Base-by-base conservation (phyloP, 2,888 invertebrate species). In the Teleiodes luculella region DNA sequence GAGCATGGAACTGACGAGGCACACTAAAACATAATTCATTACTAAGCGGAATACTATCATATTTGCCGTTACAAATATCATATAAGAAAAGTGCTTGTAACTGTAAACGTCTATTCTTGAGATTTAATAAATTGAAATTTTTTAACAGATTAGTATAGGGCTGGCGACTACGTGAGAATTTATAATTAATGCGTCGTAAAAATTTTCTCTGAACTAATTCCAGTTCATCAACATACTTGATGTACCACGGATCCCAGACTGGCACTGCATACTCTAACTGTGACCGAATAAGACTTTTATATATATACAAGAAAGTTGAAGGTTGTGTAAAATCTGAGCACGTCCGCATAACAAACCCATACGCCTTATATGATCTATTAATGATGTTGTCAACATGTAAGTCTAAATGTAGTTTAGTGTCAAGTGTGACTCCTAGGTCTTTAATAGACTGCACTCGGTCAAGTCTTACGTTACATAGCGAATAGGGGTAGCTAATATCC, bases 321-420 rank as follows among this genome's bases (percentile, higher is more conserved):
- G 56, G 37, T 11, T 45, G 37, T 43, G 33, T 53, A 30, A 61
- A 61, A 5, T 37, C 43, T 7, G 3, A 14, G 31, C 52, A 16
- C 53, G 55, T 37, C 55, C n/a, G n/a, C n/a, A n/a, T n/a, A n/a
- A n/a, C n/a, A n/a, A n/a, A n/a, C n/a, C n/a, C n/a, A n/a, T n/a
- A 61, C 56, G 57, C 55, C 49, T 56, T 48, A 50, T 49, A 61
- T n/a, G 57, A 56, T 51, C 49, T 61, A 35, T 46, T 53, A 16
- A 56, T 55, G 10, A 58, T 50, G 37, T 52, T 51, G 0, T 57
- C 53, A 14, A 59, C 36, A 39, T 62, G 59, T 8, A 14, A 11
- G 30, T 58, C 50, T 4, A 61, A 45, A 13, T 58, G 54, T 10
- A 61, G 37, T 37, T 61, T 55, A 3, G 57, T 55, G 45, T 58